Evolutionary conservation across 2,888 invertebrate species (phyloP), one percentile per base, ranked within the genome.

Genomic region (Noctuana brunneofusca): DNA sequence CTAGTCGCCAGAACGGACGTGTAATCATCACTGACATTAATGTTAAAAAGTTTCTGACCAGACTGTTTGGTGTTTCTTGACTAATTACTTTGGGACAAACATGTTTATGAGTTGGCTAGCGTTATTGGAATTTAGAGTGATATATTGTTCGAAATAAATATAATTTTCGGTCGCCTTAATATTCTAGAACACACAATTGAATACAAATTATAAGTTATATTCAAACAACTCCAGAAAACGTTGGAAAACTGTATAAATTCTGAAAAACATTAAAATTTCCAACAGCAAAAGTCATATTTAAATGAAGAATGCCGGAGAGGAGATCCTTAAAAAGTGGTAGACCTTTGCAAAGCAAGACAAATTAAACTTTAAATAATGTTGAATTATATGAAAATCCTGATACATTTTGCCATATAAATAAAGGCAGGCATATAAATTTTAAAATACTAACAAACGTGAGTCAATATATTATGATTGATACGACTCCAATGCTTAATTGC

Each of bases 1-100:
- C 58, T 57, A 32, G 57, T 12, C 2, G 12, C 57, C 14, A 46
- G 18, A 18, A 11, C 46, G 30, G 53, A 54, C 52, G 30, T 46
- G 48, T 60, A 48, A 38, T 58, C 62, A 30, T 48, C 58, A 54
- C 46, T 41, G 1, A 16, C 48, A 54, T 43, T 60, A 32, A 54
- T 54, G 46, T 35, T 9, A 35, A 53, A 58, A 58, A 16, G 38
- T 58, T 49, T 35, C 12, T n/a, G 35, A 24, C 35, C 6, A 57
- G n/a, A n/a, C n/a, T 3, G 14, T 30, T 48, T 22, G 48, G 48
- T 57, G 20, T 1, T 11, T 50, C 8, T 32, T 57, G n/a, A 14
- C 22, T 32, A 46, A 56, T 57, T 48, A 32, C 22, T 22, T 49
- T 46, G 20, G 48, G 32, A 58, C 49, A 58, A 49, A 49, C 46